Percentiles rank a stretch among this genome's conserved stretches.
Conservation (phyloP, 2,797 vertebrate genomes). For the Cercopithecus neglectus region DNA sequence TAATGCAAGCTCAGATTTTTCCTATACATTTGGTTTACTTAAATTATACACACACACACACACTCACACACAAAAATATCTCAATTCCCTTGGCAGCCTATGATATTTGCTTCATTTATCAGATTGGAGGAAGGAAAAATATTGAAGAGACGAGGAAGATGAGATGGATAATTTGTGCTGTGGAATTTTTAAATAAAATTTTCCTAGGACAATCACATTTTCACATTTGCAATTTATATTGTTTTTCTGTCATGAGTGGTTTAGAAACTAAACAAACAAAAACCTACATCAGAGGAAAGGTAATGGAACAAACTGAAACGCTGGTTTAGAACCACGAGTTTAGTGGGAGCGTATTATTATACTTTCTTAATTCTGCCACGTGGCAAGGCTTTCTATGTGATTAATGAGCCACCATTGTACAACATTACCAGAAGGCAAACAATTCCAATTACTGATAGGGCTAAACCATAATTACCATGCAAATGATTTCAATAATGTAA, state of each 20-base stretch:
- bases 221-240: background rate
- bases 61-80: background rate
- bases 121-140: background rate
- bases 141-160: background rate
- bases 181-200: background rate
- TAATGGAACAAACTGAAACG: slow-evolving; percentile 14
- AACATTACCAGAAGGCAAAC: slow-evolving; percentile 77
- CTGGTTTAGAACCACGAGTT: background rate
- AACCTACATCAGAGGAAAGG: background rate
- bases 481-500: slow-evolving; percentile 83
- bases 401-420: slow-evolving; percentile 75
- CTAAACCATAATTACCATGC: slow-evolving; percentile 80
- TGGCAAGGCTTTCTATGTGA: slow-evolving; percentile 68
- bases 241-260: background rate
- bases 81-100: background rate
- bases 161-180: background rate
- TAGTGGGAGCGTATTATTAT: background rate
- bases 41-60: background rate
- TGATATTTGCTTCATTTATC: background rate
- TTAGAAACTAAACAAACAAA: background rate
- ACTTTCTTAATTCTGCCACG: slow-evolving; percentile 62
- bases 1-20: background rate
- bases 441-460: slow-evolving; percentile 79
- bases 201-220: background rate
- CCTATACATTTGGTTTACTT: background rate